Conservation (phyloP, 2,797 vertebrate species). For the Galaxias olidus region DNA sequence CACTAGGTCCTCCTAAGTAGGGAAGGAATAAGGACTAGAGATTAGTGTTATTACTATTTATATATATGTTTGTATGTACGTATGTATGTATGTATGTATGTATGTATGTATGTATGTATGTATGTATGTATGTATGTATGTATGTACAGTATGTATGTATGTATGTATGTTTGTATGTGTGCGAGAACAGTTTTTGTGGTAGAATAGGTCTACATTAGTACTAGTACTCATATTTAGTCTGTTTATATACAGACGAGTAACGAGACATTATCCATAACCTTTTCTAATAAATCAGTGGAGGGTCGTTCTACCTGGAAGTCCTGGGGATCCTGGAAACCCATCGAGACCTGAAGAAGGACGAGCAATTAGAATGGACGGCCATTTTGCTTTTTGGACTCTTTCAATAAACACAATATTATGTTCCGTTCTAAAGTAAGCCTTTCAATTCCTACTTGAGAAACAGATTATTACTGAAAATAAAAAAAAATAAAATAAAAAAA, state of each 20-base stretch:
- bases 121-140: neutral
- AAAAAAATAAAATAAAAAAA: no score
- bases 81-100: neutral
- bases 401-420: neutral
- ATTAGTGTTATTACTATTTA: neutral
- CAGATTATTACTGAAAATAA: no score
- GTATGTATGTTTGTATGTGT: no score
- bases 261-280: neutral
- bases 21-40: neutral
- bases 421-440: neutral
- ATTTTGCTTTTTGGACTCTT: no score
- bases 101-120: neutral
- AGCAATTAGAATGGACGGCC: no score
- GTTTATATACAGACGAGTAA: no score
- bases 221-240: no score
- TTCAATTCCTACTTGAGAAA: neutral
- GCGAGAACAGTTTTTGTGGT: no score
- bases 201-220: no score
- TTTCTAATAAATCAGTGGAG: neutral
- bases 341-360: constrained; percentile 38
- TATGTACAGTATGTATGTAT: no score
- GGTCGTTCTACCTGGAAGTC: constrained; percentile 41
- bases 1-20: neutral
- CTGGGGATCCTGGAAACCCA: constrained; percentile 36
- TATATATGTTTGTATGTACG: neutral